Base-by-base conservation (phyloP, 2,888 invertebrate genomes). In the Zootermopsis nevadensis region DNA sequence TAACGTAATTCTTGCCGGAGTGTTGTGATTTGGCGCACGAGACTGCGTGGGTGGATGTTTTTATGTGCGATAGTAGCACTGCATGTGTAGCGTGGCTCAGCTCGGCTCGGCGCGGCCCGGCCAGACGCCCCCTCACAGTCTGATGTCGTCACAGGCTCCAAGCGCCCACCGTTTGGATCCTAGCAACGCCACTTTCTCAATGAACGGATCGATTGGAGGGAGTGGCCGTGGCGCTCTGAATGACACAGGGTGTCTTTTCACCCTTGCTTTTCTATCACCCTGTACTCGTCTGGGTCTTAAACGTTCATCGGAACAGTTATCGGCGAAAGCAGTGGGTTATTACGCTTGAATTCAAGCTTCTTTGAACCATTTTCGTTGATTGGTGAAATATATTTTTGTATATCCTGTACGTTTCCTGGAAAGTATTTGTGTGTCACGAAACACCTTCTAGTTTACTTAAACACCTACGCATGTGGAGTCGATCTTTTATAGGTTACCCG, bases 201-300 rank as follows among this genome's bases (percentile, higher is more conserved):
- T 79, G 79, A 79, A 79, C 60, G n/a, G 60, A 79, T 79, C 79
- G 79, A 79, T 79, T 10, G 53, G 79, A 79, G 79, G 79, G 79
- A 79, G 79, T 60, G 79, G 79, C 60, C 30, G 24, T 35, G 19
- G n/a, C 8, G n/a, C 33, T 24, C 55, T 79, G 48, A 79, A 79
- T 79, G 79, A 35, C 60, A 79, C 79, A 79, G 79, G 79, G 79
- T 60, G 79, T 31, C 22, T 15, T 74, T 27, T 60, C 60, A 27
- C 8, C 60, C 27, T 12, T 27, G 60, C 3, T 60, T 27, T 60
- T 0, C n/a, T 1, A 60, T 27, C 60, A 27, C 27, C 60, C 60
- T 60, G 27, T 60, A 60, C 60, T 60, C 27, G n/a, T 27, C 15
- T 48, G 48, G 48, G 3, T 48, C 19, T 15, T 19, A n/a, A n/a